Conservation (phyloP, 2,888 invertebrate species). For the Tinea pellionella region DNA sequence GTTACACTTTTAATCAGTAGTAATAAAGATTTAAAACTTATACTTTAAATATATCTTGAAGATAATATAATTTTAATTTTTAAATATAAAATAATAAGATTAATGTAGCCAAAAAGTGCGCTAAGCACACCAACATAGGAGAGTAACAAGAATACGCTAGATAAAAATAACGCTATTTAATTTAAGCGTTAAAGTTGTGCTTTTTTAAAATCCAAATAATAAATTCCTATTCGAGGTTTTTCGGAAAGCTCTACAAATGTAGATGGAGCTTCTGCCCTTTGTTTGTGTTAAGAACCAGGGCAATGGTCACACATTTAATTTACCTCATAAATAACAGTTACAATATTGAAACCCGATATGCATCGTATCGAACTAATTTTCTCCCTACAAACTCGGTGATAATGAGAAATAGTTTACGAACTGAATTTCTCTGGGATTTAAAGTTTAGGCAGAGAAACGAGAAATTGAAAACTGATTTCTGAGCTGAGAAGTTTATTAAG, state of each 20-base stretch:
- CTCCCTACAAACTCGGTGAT: not conserved
- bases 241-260: not conserved
- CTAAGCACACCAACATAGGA: no score
- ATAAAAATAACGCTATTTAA: no score
- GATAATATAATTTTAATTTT: no score
- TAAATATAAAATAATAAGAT: no score
- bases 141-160: no score
- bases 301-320: not conserved
- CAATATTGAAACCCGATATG: not conserved
- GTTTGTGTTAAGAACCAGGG: not conserved
- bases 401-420: not conserved
- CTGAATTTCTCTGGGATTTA: not conserved
- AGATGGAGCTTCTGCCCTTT: not conserved
- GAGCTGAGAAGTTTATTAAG: no score
- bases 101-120: no score
- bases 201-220: not conserved
- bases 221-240: not conserved
- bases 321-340: not conserved
- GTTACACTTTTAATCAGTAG: conserved; percentile 11
- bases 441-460: no score
- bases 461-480: no score
- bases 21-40: conserved; percentile 17
- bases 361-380: not conserved
- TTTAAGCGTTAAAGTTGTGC: no score
- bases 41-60: no score